Percentiles rank a stretch among this genome's conserved stretches.
Conservation (phyloP, 2,797 vertebrate genomes). For the Neosilurus hyrtlii region DNA sequence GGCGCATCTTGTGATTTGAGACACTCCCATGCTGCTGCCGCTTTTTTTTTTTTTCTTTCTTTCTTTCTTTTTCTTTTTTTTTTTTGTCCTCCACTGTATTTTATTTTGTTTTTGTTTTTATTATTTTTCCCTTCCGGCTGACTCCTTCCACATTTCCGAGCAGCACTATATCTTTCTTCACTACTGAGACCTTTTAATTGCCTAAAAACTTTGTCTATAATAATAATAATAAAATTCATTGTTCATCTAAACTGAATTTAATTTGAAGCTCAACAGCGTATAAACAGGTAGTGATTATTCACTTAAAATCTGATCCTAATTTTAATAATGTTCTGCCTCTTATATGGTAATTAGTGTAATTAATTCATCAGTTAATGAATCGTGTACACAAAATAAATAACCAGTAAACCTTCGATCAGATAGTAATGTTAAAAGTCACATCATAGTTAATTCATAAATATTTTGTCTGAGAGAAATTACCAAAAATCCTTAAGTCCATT, state of each 20-base stretch:
- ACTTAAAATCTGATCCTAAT: not conserved
- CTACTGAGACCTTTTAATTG: not conserved
- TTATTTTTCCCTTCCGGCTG: slow-evolving; percentile 46
- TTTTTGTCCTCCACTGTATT: no score
- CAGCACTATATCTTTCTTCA: not conserved
- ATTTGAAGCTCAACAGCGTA: not conserved
- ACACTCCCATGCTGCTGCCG: slow-evolving; percentile 77
- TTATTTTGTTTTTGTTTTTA: no score
- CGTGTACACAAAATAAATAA: no score
- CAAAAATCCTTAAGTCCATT: no score
- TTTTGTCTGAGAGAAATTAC: no score
- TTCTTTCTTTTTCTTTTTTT: not conserved
- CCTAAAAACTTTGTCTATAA: no score
- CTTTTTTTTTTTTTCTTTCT: no score
- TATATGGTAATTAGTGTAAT: not conserved
- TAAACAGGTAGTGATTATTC: not conserved
- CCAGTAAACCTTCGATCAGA: not conserved
- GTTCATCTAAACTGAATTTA: not conserved
- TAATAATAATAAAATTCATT: no score
- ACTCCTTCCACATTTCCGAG: slow-evolving; percentile 37
- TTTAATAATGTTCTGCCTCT: not conserved
- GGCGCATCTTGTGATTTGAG: slow-evolving; percentile 63
- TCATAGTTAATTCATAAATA: not conserved
- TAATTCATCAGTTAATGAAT: not conserved
- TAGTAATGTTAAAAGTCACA: not conserved